Evolutionary conservation across 35 echinoderm and acorn worm species (phyloP).

Genomic region (Ptychodera flava): DNA sequence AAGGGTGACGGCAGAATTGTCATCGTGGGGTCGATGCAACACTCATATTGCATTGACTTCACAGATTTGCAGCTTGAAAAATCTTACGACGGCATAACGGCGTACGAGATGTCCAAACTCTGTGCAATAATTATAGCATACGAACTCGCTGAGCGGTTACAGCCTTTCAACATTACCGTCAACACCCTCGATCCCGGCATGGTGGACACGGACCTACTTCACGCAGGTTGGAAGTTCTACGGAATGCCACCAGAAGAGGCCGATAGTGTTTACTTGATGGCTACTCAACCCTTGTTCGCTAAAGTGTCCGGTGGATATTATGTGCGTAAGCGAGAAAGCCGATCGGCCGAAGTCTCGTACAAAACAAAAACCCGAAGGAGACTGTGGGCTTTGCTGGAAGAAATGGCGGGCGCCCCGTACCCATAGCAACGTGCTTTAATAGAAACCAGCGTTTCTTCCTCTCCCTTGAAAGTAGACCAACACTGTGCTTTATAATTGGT

Average conservation of each 20-base stretch:
- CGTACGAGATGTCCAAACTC: constrained; percentile 73
- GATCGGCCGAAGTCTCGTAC: constrained; percentile 34
- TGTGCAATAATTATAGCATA: constrained; percentile 66
- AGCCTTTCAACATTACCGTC: constrained; percentile 36
- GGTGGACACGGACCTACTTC: constrained; percentile 73
- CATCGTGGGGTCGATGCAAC: constrained; percentile 81
- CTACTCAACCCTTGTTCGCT: constrained; percentile 45
- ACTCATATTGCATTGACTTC: constrained; percentile 20
- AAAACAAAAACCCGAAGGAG: constrained; percentile 41
- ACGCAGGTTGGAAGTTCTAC: constrained; percentile 28
- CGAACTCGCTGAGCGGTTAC: constrained; percentile 58
- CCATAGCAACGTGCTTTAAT: too few relatives aligned
- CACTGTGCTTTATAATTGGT: too few relatives aligned
- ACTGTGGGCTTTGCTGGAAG: constrained; percentile 67
- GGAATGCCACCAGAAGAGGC: constrained; percentile 63
- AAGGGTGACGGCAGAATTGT: constrained; percentile 42
- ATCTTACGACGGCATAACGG: constrained; percentile 38
- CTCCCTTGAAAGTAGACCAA: too few relatives aligned
- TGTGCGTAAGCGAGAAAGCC: constrained; percentile 32
- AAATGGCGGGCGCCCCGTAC: constrained; percentile 49
- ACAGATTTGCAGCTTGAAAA: constrained; percentile 50
- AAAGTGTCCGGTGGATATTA: constrained; percentile 78
- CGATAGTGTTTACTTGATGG: constrained; percentile 63
- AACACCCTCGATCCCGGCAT: constrained; percentile 88
- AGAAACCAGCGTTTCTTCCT: too few relatives aligned